phyloP scores from a whole-genome alignment of 2,113 vertebrate genomes.

The Hypomesus transpacificus region DNA sequence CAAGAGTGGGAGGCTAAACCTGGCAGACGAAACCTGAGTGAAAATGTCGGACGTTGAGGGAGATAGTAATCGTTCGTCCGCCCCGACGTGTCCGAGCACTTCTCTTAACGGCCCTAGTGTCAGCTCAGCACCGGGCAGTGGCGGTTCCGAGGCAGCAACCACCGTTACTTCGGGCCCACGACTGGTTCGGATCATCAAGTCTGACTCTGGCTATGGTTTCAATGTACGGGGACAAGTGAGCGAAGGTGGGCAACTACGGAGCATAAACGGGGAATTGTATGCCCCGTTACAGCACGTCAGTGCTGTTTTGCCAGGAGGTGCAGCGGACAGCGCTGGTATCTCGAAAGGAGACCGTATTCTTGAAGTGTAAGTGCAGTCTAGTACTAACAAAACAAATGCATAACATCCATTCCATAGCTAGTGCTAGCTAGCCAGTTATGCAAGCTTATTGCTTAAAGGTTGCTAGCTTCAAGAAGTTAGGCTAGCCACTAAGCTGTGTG shows the following conservation, averaged over 20 bases:
- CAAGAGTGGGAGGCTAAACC: background rate
- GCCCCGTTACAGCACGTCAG: slow-evolving; percentile 96
- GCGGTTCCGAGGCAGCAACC: slow-evolving; percentile 53
- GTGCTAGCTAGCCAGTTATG: no score
- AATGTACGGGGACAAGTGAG: slow-evolving; percentile 96
- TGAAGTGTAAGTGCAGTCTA: slow-evolving; percentile 84
- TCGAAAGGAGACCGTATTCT: slow-evolving; percentile 92
- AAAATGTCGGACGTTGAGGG: slow-evolving; percentile 71
- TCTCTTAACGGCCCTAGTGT: slow-evolving; percentile 53
- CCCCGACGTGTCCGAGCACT: slow-evolving; percentile 49
- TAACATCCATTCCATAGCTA: no score
- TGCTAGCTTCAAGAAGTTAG: no score
- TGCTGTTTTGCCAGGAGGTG: slow-evolving; percentile 90
- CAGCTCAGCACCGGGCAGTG: slow-evolving; percentile 54
- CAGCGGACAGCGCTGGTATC: slow-evolving; percentile 90
- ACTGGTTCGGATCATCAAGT: slow-evolving; percentile 90
- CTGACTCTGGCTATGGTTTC: slow-evolving; percentile 92
- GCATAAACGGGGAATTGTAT: slow-evolving; percentile 96
- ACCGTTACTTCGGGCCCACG: slow-evolving; percentile 80
- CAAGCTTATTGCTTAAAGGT: no score
- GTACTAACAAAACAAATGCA: no score
- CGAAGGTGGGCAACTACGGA: slow-evolving; percentile 93
- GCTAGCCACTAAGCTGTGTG: no score
- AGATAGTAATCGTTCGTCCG: slow-evolving; percentile 53
- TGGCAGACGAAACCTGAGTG: background rate